Percentiles rank a stretch among this genome's conserved stretches.
Evolutionary conservation across 2,797 vertebrate genomes (phyloP).

Genomic region (Dipus sagitta): DNA sequence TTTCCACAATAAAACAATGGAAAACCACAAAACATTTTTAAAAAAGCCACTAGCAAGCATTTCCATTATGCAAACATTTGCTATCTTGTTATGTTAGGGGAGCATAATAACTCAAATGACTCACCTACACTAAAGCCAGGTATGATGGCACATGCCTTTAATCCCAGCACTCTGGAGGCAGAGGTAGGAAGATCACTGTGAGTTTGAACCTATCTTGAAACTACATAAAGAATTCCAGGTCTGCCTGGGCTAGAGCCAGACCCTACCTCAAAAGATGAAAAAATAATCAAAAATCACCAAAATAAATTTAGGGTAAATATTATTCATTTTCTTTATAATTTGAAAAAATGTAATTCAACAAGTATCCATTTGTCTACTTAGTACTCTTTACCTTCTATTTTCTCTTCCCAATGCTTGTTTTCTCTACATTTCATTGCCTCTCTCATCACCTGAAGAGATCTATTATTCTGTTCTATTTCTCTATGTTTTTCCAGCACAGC

Average conservation of each 20-base stretch:
- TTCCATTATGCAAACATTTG: neutral
- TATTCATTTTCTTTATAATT: neutral
- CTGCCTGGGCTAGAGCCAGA: neutral
- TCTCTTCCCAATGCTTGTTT: neutral
- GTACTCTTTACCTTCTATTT: neutral
- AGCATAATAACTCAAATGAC: neutral
- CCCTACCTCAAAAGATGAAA: too few species aligned
- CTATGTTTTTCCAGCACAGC: neutral
- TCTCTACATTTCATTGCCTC: neutral
- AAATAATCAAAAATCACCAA: neutral
- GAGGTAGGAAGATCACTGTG: too few species aligned
- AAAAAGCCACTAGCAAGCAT: neutral
- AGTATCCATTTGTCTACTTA: neutral
- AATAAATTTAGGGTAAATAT: neutral
- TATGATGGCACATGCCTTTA: too few species aligned
- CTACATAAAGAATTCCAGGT: too few species aligned
- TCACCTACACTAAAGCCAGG: neutral
- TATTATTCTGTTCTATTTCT: neutral
- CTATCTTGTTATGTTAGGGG: neutral
- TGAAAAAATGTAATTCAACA: neutral
- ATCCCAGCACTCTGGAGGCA: too few species aligned
- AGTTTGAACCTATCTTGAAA: too few species aligned
- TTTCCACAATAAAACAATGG: neutral
- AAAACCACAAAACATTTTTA: neutral
- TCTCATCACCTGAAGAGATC: neutral